Base-by-base conservation (phyloP, 1,140 invertebrate genomes). In the Scaptomyza graminum region DNA sequence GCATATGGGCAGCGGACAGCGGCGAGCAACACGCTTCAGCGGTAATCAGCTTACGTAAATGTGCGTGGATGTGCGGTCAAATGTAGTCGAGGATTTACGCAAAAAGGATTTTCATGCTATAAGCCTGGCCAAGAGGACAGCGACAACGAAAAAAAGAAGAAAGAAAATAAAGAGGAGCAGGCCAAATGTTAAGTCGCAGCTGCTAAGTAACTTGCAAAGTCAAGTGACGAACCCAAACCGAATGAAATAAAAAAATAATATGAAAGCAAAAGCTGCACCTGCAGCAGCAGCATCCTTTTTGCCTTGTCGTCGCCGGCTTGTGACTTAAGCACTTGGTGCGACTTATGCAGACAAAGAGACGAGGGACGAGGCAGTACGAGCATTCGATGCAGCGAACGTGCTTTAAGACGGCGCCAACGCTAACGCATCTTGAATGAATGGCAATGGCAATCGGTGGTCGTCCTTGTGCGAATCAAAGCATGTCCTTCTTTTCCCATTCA, bases 1-100 rank as follows among this genome's bases (percentile, higher is more conserved):
- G 65, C 74, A 70, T 76, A 76, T 82, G 79, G 79, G 44, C 68
- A 67, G 47, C 43, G 62, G 64, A 79, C 56, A 31, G 28, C 25
- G 49, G 28, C 34, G 43, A 47, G 54, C 47, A 55, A 56, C 60
- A 69, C 62, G 61, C 64, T 34, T 9, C 44, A 55, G 57, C 63
- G 72, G 72, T 83, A 84, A 84, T 84, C 80, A 84, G 80, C 80
- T 84, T 84, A 84, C 68, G 80, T 83, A 83, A 83, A 83, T 84
- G 79, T 75, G 76, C 75, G 64, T 79, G 66, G 78, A 18, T 78
- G 28, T 28, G 76, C 72, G 80, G 75, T 82, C 69, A 82, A 83
- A 76, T 79, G 72, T 70, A 78, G 71, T 65, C 59, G 61, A 62
- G 67, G 79, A 73, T 79, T 84, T 83, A 67, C 56, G 80, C 62